phyloP scores from a whole-genome alignment of 2,888 invertebrate genomes.

The Parnassius apollo region DNA sequence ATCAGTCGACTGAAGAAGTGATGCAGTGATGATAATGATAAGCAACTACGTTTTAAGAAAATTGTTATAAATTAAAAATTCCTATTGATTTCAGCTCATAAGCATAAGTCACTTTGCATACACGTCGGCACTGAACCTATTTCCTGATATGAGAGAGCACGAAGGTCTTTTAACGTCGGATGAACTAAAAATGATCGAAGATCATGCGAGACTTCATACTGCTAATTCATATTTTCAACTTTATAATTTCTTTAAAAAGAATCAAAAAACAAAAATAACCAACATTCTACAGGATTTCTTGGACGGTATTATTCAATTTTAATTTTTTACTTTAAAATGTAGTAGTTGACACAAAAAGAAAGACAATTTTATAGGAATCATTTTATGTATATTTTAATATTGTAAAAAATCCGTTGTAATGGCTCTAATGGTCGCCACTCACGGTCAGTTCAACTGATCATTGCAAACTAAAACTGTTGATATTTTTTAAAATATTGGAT shows the following conservation, averaged over 20 bases:
- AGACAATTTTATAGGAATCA: no score
- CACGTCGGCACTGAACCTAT: constrained; percentile 70
- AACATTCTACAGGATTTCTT: constrained; percentile 60
- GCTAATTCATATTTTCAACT: constrained; percentile 43
- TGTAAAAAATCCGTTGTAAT: no score
- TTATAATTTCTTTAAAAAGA: constrained; percentile 35
- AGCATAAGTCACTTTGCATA: constrained; percentile 67
- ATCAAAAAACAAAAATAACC: constrained; percentile 47
- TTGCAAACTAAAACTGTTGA: no score
- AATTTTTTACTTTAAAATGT: no score
- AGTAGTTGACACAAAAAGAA: no score
- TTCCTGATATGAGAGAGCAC: constrained; percentile 74
- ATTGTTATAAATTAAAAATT: not conserved
- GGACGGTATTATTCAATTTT: constrained; percentile 41
- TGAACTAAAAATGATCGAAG: constrained; percentile 54
- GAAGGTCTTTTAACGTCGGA: constrained; percentile 57
- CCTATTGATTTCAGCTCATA: constrained; percentile 53
- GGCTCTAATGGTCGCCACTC: no score
- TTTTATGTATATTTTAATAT: no score
- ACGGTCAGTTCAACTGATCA: no score
- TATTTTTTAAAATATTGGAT: no score
- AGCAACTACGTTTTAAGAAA: no score
- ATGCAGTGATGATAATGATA: no score
- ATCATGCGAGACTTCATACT: constrained; percentile 49
- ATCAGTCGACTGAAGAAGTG: no score